Evolutionary conservation across 1,140 invertebrate genomes (phyloP), one percentile per base, ranked within the genome.

Genomic region (Papilio polytes): DNA sequence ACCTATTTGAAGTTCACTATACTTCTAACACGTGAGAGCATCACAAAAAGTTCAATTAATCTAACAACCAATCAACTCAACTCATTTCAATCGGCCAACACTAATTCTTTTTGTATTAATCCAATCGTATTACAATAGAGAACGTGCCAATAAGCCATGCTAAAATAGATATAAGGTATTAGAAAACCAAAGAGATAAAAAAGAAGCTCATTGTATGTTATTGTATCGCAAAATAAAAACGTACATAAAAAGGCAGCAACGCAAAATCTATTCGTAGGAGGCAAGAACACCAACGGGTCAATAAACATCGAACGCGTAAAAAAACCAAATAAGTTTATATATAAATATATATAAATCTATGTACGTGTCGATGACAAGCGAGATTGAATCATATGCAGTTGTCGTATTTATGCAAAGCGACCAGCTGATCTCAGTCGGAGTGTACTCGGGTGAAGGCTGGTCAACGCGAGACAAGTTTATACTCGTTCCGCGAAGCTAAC

Each of bases 351-450:
- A 63, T 63, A 63, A 63, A 9, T 63, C 12, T 63, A 63, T 63
- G 59, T 63, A 63, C 80, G 72, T 85, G 83, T 85, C 85, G 87
- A 89, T 89, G 90, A 93, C 89, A 90, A 82, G 87, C 87, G 88
- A 90, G 88, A 92, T 93, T 51, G 87, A 90, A 91, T 93, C 90
- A 91, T 87, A 85, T 87, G 82, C 86, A 89, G 85, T 84, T 87
- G 87, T 87, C 84, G 82, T 85, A 85, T 88, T 89, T 90, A 86
- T 84, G 82, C 83, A 85, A 82, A 87, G 84, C 74, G 83, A 85
- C 87, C 87, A 91, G 89, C 88, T 92, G 91, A 91, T 91, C 82
- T 82, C 70, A 59, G 82, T 78, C 48, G 77, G 80, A 77, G 59
- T 76, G 86, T 77, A 81, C 80, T 77, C 81, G 87, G 86, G 88